Percentiles rank a stretch among this genome's conserved stretches.
Evolutionary conservation across 2,888 invertebrate species (phyloP).

Genomic region (Ophion ellenae): DNA sequence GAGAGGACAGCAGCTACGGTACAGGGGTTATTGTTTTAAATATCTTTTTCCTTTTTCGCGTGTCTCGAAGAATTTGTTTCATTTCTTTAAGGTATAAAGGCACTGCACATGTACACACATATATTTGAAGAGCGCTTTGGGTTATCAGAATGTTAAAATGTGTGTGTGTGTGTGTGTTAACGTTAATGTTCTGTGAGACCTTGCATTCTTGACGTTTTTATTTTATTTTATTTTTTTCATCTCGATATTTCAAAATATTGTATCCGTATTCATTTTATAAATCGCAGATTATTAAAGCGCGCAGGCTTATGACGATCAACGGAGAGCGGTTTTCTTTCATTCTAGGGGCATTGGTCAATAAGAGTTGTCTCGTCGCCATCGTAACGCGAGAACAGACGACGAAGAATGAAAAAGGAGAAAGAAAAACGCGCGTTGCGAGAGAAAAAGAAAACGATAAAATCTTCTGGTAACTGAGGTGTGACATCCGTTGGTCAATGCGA

Average conservation of each 20-base stretch:
- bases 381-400: not conserved
- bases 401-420: not conserved
- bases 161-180: conserved; percentile 8
- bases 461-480: conserved; percentile 62
- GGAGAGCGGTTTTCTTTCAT: conserved; percentile 75
- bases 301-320: not conserved
- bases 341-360: conserved; percentile 76
- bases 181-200: conserved; percentile 59
- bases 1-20: conserved; percentile 56
- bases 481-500: conserved; percentile 73
- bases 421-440: not conserved
- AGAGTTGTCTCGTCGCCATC: too few relatives aligned
- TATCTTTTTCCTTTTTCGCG: not conserved
- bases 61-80: conserved; percentile 38
- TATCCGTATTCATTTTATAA: conserved; percentile 32
- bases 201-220: conserved; percentile 55
- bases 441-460: conserved; percentile 10
- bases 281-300: conserved; percentile 57
- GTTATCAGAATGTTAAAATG: conserved; percentile 68
- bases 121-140: conserved; percentile 73
- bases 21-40: conserved; percentile 34
- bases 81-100: conserved; percentile 79
- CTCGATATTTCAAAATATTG: conserved; percentile 69
- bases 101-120: conserved; percentile 82
- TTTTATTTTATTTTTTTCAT: conserved; percentile 4